Percentiles rank a stretch among this genome's conserved stretches.
Evolutionary conservation across 2,797 vertebrate species (phyloP).

Genomic region (Adelosebastes latens): DNA sequence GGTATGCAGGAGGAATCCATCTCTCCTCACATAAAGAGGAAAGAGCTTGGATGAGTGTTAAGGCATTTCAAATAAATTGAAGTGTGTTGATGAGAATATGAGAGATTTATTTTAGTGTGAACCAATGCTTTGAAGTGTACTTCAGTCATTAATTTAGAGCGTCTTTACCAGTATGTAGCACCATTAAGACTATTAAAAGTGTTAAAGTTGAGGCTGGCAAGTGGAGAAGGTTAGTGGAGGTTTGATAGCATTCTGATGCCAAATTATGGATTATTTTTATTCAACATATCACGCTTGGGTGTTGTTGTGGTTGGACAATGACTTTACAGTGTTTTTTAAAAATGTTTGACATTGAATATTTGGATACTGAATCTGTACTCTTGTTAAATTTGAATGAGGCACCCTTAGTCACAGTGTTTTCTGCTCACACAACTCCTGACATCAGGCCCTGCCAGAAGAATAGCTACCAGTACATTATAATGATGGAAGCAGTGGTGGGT

Average conservation of each 20-base stretch:
- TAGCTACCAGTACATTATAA: not conserved
- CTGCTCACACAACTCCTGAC: not conserved
- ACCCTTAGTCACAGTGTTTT: not conserved
- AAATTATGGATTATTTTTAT: not conserved
- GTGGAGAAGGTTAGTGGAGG: not conserved
- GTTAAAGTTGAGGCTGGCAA: not conserved
- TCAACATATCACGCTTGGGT: not conserved
- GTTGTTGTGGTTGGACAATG: not conserved
- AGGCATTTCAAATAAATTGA: constrained; percentile 17
- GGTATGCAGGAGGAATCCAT: not conserved
- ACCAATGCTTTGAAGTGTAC: not conserved
- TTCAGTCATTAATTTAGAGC: not conserved
- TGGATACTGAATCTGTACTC: not conserved
- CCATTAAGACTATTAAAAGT: not conserved
- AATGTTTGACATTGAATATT: not conserved
- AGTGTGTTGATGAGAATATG: constrained; percentile 7
- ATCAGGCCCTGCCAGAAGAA: not conserved
- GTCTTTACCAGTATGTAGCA: not conserved
- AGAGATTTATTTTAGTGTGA: not conserved
- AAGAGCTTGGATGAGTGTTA: not conserved
- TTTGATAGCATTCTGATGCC: not conserved
- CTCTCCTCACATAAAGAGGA: constrained; percentile 13
- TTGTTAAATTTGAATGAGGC: not conserved
- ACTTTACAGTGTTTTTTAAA: not conserved
- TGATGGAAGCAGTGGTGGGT: not conserved